A percentile compares a stretch with the other conserved stretches of the same genome.
Evolutionary conservation across 2,888 invertebrate genomes (phyloP).

Genomic region (Oligia fasciuncula): DNA sequence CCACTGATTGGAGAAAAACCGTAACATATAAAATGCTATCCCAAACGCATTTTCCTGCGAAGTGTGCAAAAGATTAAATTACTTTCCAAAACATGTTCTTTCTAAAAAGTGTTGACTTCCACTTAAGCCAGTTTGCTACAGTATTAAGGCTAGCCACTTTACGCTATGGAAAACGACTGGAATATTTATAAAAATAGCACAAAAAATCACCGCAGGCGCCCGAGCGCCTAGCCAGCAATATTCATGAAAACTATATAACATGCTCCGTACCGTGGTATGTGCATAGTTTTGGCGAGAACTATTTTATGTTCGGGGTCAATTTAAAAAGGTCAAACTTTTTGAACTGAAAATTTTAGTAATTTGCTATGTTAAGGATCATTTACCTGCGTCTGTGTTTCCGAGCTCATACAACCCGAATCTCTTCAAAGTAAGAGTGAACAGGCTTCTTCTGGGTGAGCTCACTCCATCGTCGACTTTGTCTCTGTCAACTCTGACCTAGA

Average conservation of each 20-base stretch:
- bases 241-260: constrained; percentile 50
- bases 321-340: constrained; percentile 7
- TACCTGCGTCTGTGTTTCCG: too few relatives aligned
- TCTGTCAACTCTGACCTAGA: too few relatives aligned
- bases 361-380: neutral
- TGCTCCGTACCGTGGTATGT: constrained; percentile 19
- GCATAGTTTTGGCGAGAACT: constrained; percentile 28
- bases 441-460: too few relatives aligned
- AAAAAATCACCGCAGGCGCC: constrained; percentile 70
- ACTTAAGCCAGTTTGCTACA: constrained; percentile 74
- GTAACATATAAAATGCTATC: too few relatives aligned
- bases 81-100: constrained; percentile 2
- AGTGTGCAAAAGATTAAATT: neutral
- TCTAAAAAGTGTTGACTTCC: constrained; percentile 48
- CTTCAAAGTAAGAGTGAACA: too few relatives aligned
- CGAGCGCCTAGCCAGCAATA: constrained; percentile 54
- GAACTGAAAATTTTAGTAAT: neutral
- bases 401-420: too few relatives aligned
- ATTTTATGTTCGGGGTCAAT: constrained; percentile 35
- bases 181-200: constrained; percentile 83
- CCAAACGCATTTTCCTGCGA: neutral
- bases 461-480: too few relatives aligned
- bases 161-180: constrained; percentile 82
- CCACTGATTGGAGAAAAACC: neutral
- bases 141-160: constrained; percentile 76